A percentile compares a stretch with the other conserved stretches of the same genome.
Evolutionary conservation across 2,113 vertebrate species (phyloP).

Genomic region (Macquaria australasica): DNA sequence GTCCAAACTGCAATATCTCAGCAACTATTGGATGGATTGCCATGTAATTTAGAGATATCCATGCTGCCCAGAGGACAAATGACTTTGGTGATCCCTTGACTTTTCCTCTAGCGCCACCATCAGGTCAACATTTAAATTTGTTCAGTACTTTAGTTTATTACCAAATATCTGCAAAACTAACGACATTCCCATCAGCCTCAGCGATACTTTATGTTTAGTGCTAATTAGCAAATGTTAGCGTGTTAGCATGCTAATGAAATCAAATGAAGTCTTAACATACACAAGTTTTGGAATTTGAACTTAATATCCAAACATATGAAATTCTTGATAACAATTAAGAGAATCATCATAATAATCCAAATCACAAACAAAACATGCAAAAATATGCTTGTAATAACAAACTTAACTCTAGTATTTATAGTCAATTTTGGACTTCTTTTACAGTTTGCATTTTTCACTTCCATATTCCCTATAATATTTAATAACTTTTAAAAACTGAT

Average conservation of each 20-base stretch:
- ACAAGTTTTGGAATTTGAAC: background rate
- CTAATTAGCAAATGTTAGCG: background rate
- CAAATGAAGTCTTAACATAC: background rate
- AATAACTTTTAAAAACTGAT: background rate
- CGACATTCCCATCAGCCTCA: background rate
- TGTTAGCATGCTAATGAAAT: background rate
- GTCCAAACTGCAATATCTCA: slow-evolving; percentile 1
- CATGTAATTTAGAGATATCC: background rate
- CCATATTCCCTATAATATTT: background rate
- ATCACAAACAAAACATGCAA: background rate
- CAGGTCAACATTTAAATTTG: background rate
- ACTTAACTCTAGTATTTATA: background rate
- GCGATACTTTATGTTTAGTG: background rate
- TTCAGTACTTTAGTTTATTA: background rate
- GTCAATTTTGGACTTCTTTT: background rate
- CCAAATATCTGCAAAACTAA: background rate
- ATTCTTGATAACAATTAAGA: background rate
- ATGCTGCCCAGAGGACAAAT: too few relatives aligned
- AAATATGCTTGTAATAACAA: background rate
- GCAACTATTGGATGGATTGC: background rate
- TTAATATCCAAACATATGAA: background rate
- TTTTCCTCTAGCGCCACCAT: background rate
- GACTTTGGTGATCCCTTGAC: background rate
- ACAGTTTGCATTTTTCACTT: background rate
- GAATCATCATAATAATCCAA: background rate